Conservation (phyloP, 2,888 invertebrate genomes). For the Scaptomyza cyrtandrae region DNA sequence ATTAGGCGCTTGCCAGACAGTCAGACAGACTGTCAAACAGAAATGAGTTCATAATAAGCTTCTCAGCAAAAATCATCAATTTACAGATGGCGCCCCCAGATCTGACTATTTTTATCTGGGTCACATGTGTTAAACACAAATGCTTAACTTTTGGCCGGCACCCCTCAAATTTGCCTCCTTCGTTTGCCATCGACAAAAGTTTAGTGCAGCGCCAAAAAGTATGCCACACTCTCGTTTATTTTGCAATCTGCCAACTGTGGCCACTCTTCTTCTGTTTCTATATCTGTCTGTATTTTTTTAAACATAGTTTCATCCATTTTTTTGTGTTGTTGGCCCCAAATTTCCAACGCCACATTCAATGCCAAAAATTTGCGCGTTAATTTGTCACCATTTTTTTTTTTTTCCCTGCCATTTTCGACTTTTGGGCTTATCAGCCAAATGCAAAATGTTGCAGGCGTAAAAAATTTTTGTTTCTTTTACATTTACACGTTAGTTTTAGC, state of each 20-base stretch:
- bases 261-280: slow-evolving; percentile 1
- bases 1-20: slow-evolving; percentile 33
- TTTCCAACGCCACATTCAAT: slow-evolving; percentile 36
- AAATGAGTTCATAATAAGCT: slow-evolving; percentile 70
- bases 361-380: slow-evolving; percentile 64
- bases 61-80: slow-evolving; percentile 44
- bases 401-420: slow-evolving; percentile 17
- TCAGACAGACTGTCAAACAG: background rate
- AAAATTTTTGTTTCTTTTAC: slow-evolving; percentile 29
- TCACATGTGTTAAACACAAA: slow-evolving; percentile 65
- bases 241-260: slow-evolving; percentile 47
- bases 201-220: slow-evolving; percentile 45
- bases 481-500: slow-evolving; percentile 29
- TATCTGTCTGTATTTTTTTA: slow-evolving; percentile 33
- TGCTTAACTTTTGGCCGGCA: slow-evolving; percentile 59
- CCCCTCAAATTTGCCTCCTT: background rate
- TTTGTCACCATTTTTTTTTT: slow-evolving; percentile 44
- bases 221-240: slow-evolving; percentile 47
- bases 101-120: slow-evolving; percentile 42
- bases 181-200: slow-evolving; percentile 19
- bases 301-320: slow-evolving; percentile 11
- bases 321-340: slow-evolving; percentile 21
- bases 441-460: slow-evolving; percentile 37
- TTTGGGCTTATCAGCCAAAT: slow-evolving; percentile 53
- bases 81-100: slow-evolving; percentile 39